These are phyloP conservation scores for Zygothrica quintamaculata DNA, from an alignment of 2,888 invertebrate genomes.

Conservation along the genomic window DNA sequence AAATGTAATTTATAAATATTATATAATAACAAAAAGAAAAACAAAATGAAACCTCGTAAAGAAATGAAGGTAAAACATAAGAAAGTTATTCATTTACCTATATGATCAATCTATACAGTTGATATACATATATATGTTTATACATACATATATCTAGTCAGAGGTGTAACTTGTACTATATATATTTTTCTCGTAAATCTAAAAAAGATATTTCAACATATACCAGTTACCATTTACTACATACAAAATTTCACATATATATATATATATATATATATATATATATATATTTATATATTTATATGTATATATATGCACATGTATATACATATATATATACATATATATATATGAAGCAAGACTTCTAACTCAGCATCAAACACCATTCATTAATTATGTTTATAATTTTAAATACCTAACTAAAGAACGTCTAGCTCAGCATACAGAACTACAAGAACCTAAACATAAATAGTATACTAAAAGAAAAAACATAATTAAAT, in stretches of 20 bases:
- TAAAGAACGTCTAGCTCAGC: conserved; percentile 55
- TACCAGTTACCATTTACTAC: background rate
- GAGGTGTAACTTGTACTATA: conserved; percentile 67
- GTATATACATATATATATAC: conserved; percentile 13
- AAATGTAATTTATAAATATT: conserved; percentile 54
- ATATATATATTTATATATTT: conserved; percentile 18
- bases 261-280: conserved; percentile 17
- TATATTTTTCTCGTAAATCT: conserved; percentile 72
- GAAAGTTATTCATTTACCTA: conserved; percentile 57
- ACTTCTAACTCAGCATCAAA: conserved; percentile 30
- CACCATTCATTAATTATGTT: conserved; percentile 31
- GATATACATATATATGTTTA: conserved; percentile 30
- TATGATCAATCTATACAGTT: conserved; percentile 40
- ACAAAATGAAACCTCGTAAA: conserved; percentile 12
- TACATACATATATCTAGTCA: conserved; percentile 44
- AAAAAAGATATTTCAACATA: conserved; percentile 12
- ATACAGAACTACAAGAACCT: conserved; percentile 23
- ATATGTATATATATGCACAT: conserved; percentile 1
- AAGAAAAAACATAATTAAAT: conserved; percentile 20
- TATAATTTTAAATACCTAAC: conserved; percentile 52
- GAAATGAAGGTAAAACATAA: conserved; percentile 6
- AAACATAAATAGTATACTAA: conserved; percentile 32
- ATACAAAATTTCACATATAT: conserved; percentile 4
- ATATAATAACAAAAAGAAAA: conserved; percentile 24
- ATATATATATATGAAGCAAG: conserved; percentile 33